phyloP scores from a whole-genome alignment of 1,140 invertebrate species.

The Drosophila busckii region DNA sequence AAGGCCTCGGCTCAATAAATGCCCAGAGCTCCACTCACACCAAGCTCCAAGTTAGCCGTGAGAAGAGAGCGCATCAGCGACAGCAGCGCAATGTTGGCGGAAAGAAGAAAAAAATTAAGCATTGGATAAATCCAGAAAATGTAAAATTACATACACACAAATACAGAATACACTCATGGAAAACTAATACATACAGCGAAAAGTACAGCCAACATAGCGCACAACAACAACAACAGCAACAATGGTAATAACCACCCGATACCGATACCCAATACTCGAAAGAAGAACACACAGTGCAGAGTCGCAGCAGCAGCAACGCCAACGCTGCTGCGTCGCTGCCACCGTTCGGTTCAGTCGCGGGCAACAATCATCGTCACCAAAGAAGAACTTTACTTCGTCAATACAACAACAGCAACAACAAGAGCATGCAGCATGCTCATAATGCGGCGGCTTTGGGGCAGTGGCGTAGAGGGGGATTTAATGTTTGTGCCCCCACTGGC shows the following conservation, averaged over 20 bases:
- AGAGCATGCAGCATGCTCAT: constrained; percentile 22
- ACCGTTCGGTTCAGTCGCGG: constrained; percentile 17
- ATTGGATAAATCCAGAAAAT: constrained; percentile 76
- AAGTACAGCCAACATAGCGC: constrained; percentile 45
- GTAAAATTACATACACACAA: constrained; percentile 66
- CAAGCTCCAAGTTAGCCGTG: no score
- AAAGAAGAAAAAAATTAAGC: constrained; percentile 62
- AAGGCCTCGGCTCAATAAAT: constrained; percentile 63
- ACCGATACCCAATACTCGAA: constrained; percentile 52
- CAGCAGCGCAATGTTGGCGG: constrained; percentile 53
- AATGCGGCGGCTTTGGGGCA: constrained; percentile 11
- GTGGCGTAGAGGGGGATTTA: constrained; percentile 5
- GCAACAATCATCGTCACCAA: constrained; percentile 74
- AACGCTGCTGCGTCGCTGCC: constrained; percentile 18
- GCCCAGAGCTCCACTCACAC: constrained; percentile 14
- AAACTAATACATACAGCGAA: constrained; percentile 63
- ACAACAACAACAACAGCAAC: constrained; percentile 16
- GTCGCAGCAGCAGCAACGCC: constrained; percentile 45
- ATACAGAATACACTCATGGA: constrained; percentile 34
- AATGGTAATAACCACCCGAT: constrained; percentile 58
- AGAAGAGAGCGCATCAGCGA: constrained; percentile 34
- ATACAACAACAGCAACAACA: constrained; percentile 58
- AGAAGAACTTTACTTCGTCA: constrained; percentile 69
- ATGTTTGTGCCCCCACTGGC: no score
- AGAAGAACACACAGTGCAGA: constrained; percentile 26